A percentile compares a stretch with the other conserved stretches of the same genome.
These are phyloP conservation scores for Coregonus clupeaformis DNA, from an alignment of 2,113 vertebrate genomes.

Conservation along the genomic window DNA sequence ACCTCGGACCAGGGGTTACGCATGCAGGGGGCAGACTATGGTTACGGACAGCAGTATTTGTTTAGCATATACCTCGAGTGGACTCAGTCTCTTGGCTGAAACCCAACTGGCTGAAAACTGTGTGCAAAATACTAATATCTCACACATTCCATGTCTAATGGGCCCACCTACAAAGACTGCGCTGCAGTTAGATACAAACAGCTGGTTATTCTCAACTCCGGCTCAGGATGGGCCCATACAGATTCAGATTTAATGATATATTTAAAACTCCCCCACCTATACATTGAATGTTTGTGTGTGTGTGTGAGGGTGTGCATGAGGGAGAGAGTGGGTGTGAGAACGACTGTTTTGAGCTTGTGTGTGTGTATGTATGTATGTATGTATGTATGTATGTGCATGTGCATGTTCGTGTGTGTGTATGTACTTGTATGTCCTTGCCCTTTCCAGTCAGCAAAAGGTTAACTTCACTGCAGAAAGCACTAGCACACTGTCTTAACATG, in stretches of 20 bases:
- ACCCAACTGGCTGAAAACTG: conserved; percentile 34
- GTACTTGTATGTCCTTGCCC: too few relatives aligned
- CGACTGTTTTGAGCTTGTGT: background rate
- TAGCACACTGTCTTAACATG: conserved; percentile 21
- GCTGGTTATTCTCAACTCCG: conserved; percentile 53
- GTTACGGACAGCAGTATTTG: conserved; percentile 43
- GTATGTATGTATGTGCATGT: too few relatives aligned
- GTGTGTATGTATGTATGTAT: too few relatives aligned
- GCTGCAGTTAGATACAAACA: conserved; percentile 49
- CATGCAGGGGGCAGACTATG: conserved; percentile 49
- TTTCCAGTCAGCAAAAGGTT: conserved; percentile 10
- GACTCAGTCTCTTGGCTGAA: conserved; percentile 26
- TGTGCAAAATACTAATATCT: conserved; percentile 48
- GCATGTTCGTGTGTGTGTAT: too few relatives aligned
- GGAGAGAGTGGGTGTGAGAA: background rate
- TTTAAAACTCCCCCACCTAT: conserved; percentile 13
- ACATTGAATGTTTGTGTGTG: background rate
- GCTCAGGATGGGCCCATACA: conserved; percentile 35
- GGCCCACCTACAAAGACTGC: conserved; percentile 59
- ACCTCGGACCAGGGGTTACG: conserved; percentile 39
- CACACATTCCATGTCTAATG: conserved; percentile 55
- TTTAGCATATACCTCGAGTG: conserved; percentile 38
- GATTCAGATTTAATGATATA: conserved; percentile 38
- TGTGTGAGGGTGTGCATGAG: background rate
- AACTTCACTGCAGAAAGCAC: conserved; percentile 3